phyloP scores from a whole-genome alignment of 1,140 invertebrate genomes.

The Helicoverpa zea region DNA sequence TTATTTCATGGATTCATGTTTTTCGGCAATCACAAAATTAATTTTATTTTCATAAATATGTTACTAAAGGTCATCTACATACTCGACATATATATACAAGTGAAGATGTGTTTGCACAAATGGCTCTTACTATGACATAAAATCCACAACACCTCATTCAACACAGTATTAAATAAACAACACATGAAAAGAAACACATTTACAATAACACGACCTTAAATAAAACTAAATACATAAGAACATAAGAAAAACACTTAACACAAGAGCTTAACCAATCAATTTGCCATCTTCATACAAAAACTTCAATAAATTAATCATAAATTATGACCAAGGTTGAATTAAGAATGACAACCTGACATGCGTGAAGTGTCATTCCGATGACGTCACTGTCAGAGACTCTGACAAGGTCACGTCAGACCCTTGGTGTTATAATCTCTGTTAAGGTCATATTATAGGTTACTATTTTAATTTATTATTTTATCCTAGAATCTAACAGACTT shows the following conservation, averaged over 20 bases:
- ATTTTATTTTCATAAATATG: no score
- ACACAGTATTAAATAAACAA: conserved; percentile 15
- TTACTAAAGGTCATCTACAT: no score
- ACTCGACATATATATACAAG: no score
- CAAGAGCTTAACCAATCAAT: conserved; percentile 29
- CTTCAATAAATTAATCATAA: conserved; percentile 12
- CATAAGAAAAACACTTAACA: conserved; percentile 10
- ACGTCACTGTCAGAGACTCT: conserved; percentile 22
- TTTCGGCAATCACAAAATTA: no score
- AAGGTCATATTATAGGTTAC: not conserved
- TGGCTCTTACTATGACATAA: conserved; percentile 3
- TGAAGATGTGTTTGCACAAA: no score
- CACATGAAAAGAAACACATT: not conserved
- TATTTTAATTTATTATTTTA: not conserved
- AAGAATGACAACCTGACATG: conserved; percentile 28
- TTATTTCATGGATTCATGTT: no score
- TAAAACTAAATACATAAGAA: not conserved
- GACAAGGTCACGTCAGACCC: conserved; percentile 34
- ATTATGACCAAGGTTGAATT: conserved; percentile 6
- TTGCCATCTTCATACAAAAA: conserved; percentile 19
- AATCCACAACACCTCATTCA: conserved; percentile 1
- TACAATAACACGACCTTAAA: conserved; percentile 11
- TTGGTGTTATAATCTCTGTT: not conserved
- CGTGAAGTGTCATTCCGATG: conserved; percentile 12
- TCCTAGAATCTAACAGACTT: not conserved